phyloP scores from a whole-genome alignment of 2,888 invertebrate genomes.

The Ophion obscuratus region DNA sequence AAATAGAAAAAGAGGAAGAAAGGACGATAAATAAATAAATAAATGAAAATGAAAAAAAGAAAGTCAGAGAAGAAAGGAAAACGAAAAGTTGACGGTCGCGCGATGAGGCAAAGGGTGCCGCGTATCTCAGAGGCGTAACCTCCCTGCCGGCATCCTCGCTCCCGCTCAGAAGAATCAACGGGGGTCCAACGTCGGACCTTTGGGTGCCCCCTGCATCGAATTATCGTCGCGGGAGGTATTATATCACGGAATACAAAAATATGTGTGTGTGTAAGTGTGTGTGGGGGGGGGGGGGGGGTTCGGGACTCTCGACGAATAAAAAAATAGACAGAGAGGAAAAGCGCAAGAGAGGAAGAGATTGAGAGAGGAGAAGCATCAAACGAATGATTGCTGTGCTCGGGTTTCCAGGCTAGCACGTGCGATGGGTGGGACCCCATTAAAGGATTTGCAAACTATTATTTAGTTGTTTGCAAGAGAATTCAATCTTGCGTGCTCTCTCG shows the following conservation, averaged over 20 bases:
- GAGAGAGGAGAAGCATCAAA: slow-evolving; percentile 61
- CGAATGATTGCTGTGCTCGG: slow-evolving; percentile 81
- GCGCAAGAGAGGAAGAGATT: slow-evolving; percentile 30
- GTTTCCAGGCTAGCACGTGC: slow-evolving; percentile 81
- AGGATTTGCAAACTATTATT: slow-evolving; percentile 75
- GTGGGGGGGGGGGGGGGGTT: neutral
- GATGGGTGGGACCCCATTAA: slow-evolving; percentile 73
- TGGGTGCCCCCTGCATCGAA: slow-evolving; percentile 81
- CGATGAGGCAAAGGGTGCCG: slow-evolving; percentile 71
- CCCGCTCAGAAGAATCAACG: slow-evolving; percentile 74
- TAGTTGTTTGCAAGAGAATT: slow-evolving; percentile 77
- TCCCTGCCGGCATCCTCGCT: slow-evolving; percentile 37
- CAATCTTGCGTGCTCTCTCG: slow-evolving; percentile 66
- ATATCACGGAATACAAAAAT: slow-evolving; percentile 14
- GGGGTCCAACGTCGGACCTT: slow-evolving; percentile 75
- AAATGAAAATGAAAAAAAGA: slow-evolving; percentile 30
- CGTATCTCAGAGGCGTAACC: slow-evolving; percentile 80
- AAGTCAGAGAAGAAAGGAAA: slow-evolving; percentile 52
- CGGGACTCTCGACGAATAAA: slow-evolving; percentile 33
- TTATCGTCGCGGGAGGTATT: slow-evolving; percentile 82
- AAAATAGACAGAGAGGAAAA: slow-evolving; percentile 36
- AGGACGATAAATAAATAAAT: slow-evolving; percentile 52
- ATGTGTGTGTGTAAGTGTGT: slow-evolving; percentile 11
- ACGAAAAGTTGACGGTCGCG: slow-evolving; percentile 66
- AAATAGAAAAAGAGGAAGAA: slow-evolving; percentile 37